Base-by-base conservation (phyloP, 2,797 vertebrate species). In the Sternotherus odoratus region DNA sequence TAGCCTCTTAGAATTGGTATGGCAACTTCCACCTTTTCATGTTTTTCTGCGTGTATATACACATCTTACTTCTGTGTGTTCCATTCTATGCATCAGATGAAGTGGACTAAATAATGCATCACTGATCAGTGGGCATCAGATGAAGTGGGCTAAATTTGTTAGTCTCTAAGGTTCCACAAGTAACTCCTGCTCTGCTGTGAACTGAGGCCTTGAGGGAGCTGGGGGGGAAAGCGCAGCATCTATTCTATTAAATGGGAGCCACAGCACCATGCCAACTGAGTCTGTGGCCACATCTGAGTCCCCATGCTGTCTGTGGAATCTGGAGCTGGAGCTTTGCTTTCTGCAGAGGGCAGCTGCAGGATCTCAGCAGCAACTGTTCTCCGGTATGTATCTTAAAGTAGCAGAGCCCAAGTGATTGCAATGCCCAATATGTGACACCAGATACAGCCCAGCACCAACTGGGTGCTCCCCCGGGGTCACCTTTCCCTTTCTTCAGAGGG, bases 361-460 rank as follows among this genome's bases (percentile, higher is more conserved):
- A 83, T 90, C 87, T 83, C 23, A 21, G 49, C 74, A 82, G 77
- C 94, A 91, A 89, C 89, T 93, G 94, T 74, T 87, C 26, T 75
- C 83, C 87, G 87, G 77, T 82, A 77, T 84, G 77, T 66, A 48
- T 82, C 87, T 91, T 82, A 72, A 90, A 93, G 91, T 66, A 86
- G 89, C 86, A 46, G 77, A 63, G 48, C 33, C n/a, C 51, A 46
- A 74, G 79, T 23, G 23, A 6, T 19, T 77, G 78, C 36, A 74
- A 77, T 77, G 86, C 43, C 15, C 84, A 79, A 77, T 28, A 79
- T 79, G 80, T 79, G 89, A 91, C 77, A 87, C 51, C n/a, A n/a
- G 86, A 87, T 74, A 87, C 74, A 51, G 12, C 13, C 85, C 13
- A 43, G 36, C 46, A 77, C 75, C 89, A 91, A 89, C 86, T 94